Evolutionary conservation across 2,888 invertebrate genomes (phyloP).

Genomic region (Lobophora halterata): DNA sequence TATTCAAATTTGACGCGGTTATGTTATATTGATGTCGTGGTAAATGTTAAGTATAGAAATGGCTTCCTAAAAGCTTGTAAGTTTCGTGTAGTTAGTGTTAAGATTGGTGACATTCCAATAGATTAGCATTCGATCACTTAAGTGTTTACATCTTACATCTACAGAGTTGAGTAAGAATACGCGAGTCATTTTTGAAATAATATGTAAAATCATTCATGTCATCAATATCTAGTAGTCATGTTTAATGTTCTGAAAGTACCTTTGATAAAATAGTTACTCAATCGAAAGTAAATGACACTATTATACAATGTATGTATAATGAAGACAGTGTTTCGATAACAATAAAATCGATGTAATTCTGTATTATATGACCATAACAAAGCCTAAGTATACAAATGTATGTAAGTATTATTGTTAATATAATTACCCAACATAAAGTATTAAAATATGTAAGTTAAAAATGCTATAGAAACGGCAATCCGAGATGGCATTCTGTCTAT

Average conservation of each 20-base stretch:
- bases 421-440: constrained; percentile 71
- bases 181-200: no score
- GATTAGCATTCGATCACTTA: constrained; percentile 31
- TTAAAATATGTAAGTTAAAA: constrained; percentile 65
- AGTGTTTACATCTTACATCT: constrained; percentile 38
- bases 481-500: constrained; percentile 64
- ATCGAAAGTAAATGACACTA: no score
- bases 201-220: no score
- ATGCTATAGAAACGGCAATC: constrained; percentile 66
- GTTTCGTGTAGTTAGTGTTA: constrained; percentile 43
- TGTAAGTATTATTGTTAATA: constrained; percentile 76
- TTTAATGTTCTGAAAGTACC: no score
- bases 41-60: constrained; percentile 52
- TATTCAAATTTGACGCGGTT: constrained; percentile 62
- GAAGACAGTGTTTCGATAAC: no score
- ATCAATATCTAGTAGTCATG: no score
- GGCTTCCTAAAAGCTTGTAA: constrained; percentile 56
- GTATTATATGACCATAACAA: constrained; percentile 61
- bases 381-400: constrained; percentile 52
- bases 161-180: no score
- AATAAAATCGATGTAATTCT: constrained; percentile 66
- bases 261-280: no score
- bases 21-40: constrained; percentile 72
- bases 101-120: constrained; percentile 45
- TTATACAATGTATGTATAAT: no score